These are phyloP conservation scores for Dromiciops gliroides DNA, from an alignment of 2,113 vertebrate genomes.

Conservation along the genomic window DNA sequence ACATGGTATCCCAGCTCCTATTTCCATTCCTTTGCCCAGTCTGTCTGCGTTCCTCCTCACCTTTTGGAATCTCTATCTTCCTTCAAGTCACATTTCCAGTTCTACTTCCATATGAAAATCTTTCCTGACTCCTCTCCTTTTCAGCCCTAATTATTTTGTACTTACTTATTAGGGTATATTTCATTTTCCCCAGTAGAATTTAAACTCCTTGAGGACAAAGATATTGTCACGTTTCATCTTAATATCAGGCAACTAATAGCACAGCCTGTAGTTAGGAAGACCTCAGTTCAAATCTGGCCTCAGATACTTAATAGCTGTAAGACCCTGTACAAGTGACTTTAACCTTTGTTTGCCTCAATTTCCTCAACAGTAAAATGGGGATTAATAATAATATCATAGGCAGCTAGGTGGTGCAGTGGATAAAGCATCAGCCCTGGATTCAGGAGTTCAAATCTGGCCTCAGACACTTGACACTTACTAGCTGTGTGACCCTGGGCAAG, in stretches of 20 bases:
- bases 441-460: no score
- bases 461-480: no score
- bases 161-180: neutral
- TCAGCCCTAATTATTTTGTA: neutral
- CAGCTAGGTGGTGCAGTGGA: no score
- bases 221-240: neutral
- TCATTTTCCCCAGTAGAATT: neutral
- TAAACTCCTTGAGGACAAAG: neutral
- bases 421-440: no score
- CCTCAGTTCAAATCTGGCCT: neutral
- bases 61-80: neutral
- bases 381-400: no score
- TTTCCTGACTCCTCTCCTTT: neutral
- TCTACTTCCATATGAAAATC: neutral
- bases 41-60: neutral
- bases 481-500: no score
- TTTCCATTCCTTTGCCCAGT: neutral
- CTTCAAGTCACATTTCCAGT: neutral
- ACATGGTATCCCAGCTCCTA: neutral
- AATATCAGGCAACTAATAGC: neutral
- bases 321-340: neutral
- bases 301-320: neutral
- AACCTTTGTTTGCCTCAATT: neutral
- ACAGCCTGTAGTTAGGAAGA: neutral
- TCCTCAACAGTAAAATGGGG: neutral